Base-by-base conservation (phyloP, 2,113 vertebrate species). In the Pachypanchax playfairii region DNA sequence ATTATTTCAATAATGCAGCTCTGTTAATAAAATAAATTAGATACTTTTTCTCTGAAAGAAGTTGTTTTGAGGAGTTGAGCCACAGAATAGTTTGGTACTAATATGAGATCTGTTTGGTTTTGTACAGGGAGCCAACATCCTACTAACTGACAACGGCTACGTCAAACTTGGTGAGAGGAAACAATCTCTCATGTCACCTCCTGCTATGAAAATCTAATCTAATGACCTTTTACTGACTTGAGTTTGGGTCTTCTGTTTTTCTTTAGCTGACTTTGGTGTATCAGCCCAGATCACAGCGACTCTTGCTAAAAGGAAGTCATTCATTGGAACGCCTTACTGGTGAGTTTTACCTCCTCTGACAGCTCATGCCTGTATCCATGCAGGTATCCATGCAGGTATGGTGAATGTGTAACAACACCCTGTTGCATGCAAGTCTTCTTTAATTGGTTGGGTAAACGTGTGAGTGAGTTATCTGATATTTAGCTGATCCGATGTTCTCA, bases 251-350 rank as follows among this genome's bases (percentile, higher is more conserved):
- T 24, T 64, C 17, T 8, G 15, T 4, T 8, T 36, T 4, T n/a
- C 44, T 28, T 26, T 57, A 98, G 97, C 97, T 84, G 97, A 99
- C 88, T 99, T 99, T 85, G 97, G 97, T 60, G 97, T 99, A 8
- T 98, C 97, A 51, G 96, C 97, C 49, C 96, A 99, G 91, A 99
- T 99, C 90, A 98, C 97, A 73, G 96, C 96, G 44, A 99, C 97
- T 29, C 93, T 98, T 73, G 97, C 97, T 63, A 99, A 99, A 90
- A 94, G 97, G 89, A 99, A 98, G 85, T 98, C 97, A 15, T 98
- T 99, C 89, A 99, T 99, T 89, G 97, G 97, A 87, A 99, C 97
- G 2, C 97, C 97, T 18, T 99, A 99, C 88, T 99, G 97, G 97
- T 99, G 92, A 95, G 83, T 69, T 62, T 65, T 2, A 22, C 14